Conservation (phyloP, 2,113 vertebrate species). For the Cercocebus atys region DNA sequence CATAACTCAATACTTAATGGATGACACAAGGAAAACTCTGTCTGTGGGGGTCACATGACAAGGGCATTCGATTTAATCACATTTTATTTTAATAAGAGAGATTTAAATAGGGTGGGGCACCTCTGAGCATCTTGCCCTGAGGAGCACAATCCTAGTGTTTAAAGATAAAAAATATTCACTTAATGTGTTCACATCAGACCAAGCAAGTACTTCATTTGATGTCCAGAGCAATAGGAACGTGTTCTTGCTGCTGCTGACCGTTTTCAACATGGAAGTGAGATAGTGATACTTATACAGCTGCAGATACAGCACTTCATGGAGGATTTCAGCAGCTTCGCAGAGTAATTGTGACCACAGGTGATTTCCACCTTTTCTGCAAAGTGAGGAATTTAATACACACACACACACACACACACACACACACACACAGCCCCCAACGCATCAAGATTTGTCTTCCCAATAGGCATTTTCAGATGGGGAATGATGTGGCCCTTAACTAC, state of each 20-base stretch:
- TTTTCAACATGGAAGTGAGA: neutral
- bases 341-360: neutral
- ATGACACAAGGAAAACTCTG: neutral
- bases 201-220: neutral
- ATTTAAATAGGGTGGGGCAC: neutral
- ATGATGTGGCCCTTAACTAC: neutral
- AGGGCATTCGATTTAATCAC: neutral
- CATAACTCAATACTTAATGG: neutral
- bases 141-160: neutral
- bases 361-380: neutral
- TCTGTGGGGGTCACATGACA: neutral
- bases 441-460: neutral
- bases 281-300: fast-evolving
- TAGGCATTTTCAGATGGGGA: neutral
- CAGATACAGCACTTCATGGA: too few relatives aligned
- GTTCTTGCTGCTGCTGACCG: neutral
- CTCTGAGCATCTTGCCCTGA: neutral
- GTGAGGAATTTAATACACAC: neutral
- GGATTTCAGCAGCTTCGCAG: too few relatives aligned
- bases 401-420: neutral
- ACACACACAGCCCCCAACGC: neutral
- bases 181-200: neutral
- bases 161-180: neutral
- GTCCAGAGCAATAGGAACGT: neutral
- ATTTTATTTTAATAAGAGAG: neutral